Evolutionary conservation across 2,888 invertebrate species (phyloP), one percentile per base, ranked within the genome.

Genomic region (Ichneumoninae sp.): DNA sequence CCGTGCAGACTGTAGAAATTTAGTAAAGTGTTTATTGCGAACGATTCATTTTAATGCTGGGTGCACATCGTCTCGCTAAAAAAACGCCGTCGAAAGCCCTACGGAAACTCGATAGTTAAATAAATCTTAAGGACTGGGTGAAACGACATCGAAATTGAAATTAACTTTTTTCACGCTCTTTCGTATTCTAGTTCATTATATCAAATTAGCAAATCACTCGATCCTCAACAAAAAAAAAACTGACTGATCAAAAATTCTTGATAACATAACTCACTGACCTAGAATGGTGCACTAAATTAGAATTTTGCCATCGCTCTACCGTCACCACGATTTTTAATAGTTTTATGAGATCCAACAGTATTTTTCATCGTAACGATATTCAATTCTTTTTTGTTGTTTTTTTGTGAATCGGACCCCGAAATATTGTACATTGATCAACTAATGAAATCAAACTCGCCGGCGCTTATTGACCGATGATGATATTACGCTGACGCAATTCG

Each of bases 361-460:
- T 52, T 10, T 30, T 70, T 47, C 8, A 19, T 30, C 52, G n/a
- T 33, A 33, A 19, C 70, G 33, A 62, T 70, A 36, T 50, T 57
- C 10, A 54, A 19, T 22, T 54, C 8, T 7, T 54, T n/a, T 54
- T 22, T 40, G 5, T 30, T 4, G 26, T 57, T n/a, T 54, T 40
- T 36, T 40, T 40, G 40, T 19, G 40, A 22, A 57, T 0, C 30
- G 44, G 8, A 8, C 36, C 40, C 8, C 1, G 19, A 19, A 62
- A 33, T 62, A 74, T 74, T 74, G 74, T 74, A 74, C 74, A 74
- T 74, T 74, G 30, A 62, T 62, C 47, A 10, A 26, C 57, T 26
- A 57, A 40, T 44, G n/a, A 72, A 74, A 74, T 62, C 50, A 74
- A 74, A 33, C 26, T 47, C 47, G 47, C 33, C 47, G 62, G 47